Evolutionary conservation across 2,113 vertebrate species (phyloP).

Genomic region (Falcunculus frontatus): DNA sequence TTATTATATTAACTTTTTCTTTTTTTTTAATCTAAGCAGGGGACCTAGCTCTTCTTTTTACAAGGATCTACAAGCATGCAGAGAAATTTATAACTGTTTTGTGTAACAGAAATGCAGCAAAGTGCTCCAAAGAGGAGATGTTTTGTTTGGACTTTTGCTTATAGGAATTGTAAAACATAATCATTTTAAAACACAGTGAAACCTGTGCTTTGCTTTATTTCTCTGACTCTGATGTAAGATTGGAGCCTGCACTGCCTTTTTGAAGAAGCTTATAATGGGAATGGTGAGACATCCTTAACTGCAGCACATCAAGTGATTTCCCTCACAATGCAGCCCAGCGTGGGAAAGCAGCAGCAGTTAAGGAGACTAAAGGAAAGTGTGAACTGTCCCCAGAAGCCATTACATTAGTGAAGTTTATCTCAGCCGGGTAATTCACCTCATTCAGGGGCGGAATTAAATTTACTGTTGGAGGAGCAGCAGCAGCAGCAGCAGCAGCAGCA

Average conservation of each 20-base stretch:
- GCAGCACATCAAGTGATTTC: constrained; percentile 14
- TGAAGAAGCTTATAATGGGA: constrained; percentile 5
- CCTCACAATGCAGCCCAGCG: background rate
- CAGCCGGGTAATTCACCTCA: constrained; percentile 17
- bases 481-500: too few relatives aligned
- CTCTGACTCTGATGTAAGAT: background rate
- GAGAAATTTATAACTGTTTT: background rate
- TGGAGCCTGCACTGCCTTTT: background rate
- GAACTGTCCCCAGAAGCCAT: constrained; percentile 42
- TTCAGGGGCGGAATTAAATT: constrained; percentile 35
- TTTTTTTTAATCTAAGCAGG: background rate
- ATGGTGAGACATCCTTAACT: background rate
- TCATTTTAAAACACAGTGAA: background rate
- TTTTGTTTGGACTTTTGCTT: background rate
- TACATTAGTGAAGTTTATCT: constrained; percentile 51
- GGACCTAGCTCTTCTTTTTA: background rate
- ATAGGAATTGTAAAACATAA: background rate
- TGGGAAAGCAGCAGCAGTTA: background rate
- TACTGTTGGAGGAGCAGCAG: background rate
- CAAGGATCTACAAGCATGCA: background rate
- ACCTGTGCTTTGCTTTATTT: background rate
- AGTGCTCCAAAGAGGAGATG: background rate
- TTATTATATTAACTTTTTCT: background rate
- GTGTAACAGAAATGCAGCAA: background rate
- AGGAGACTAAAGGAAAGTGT: constrained; percentile 31